Base-by-base conservation (phyloP, 2,113 vertebrate genomes). In the Rhinogobius similis region DNA sequence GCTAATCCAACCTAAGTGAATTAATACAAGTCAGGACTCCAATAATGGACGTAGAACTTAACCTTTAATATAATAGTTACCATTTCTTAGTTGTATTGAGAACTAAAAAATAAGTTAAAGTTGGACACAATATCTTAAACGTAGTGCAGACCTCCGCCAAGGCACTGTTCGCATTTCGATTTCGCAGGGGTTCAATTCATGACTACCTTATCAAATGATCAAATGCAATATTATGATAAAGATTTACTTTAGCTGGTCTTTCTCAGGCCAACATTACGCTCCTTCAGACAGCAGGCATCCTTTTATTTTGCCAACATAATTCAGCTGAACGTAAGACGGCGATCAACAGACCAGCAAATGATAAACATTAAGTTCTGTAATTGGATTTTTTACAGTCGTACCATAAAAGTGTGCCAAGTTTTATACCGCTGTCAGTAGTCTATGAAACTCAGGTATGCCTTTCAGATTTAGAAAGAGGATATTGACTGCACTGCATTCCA, bases 271-370 rank as follows among this genome's bases (percentile, higher is more conserved):
- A 24, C 16, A 23, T 32, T 32, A 11, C 21, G 24, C n/a, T 1
- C 2, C 38, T 18, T 46, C 20, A 0, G 13, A 36, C 14, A 41
- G 27, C 21, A 63, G 12, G 24, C 50, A 4, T 16, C 1, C 18
- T 32, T 2, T 23, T 26, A 44, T 52, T 50, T 27, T 14, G 1
- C 3, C 6, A 55, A 61, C 58, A 38, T 38, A 61, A 38, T 61
- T 61, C 58, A 61, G 11, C 58, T 4, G 18, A 36, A 32, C 18
- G 20, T 32, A 12, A 38, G 9, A 36, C 18, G 4, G 58, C 10
- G 58, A 61, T 61, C 29, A 61, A 61, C 58, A 61, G 58, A 61
- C 58, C 58, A 61, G 58, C 18, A 61, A 61, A 61, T 61, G 58
- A 36, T 36, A 61, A 61, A 61, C 58, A 61, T 61, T 36, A 61